Evolutionary conservation across 2,113 vertebrate species (phyloP), one percentile per base, ranked within the genome.

Genomic region (Cyprinodon tularosa): DNA sequence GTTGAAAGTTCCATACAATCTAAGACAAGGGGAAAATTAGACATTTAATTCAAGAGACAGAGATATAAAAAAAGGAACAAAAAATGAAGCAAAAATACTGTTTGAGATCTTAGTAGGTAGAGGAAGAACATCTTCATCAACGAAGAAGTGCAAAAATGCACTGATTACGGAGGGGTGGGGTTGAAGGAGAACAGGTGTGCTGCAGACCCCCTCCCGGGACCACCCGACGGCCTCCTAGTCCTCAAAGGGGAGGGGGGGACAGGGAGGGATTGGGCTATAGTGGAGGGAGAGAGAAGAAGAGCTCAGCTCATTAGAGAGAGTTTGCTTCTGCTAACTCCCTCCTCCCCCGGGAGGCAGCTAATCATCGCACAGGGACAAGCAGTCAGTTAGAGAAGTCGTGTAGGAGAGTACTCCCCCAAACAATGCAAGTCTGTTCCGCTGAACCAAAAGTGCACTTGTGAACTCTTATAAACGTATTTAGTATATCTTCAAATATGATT

Each of bases 261-360:
- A 44, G 60, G 48, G 68, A 63, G 72, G 76, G 76, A 65, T 10
- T 13, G 29, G 72, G 77, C 70, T 65, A 71, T 68, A 74, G 74
- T 42, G 61, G 68, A 61, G 77, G 62, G 67, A 86, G 84, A 84
- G 76, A 65, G 71, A 68, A 77, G 82, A 70, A 87, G 83, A 90
- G 91, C 89, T 79, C 78, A 91, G 92, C 94, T 94, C 93, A 93
- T 94, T 94, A 94, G 91, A 93, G 89, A 86, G 91, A 88, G 86
- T 93, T 93, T 93, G 91, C 90, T 91, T 92, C 79, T 93, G 92
- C 91, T 94, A 92, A 92, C 92, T 93, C 89, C 73, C 66, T 15
- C 37, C 11, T 66, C 48, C 67, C 67, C 48, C 36, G 39, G 92
- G 91, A 82, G 62, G 68, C 14, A 1, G 66, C 83, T 94, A 94